Evolutionary conservation across 2,113 vertebrate genomes (phyloP), one percentile per base, ranked within the genome.

Genomic region (Lamprotornis superbus): DNA sequence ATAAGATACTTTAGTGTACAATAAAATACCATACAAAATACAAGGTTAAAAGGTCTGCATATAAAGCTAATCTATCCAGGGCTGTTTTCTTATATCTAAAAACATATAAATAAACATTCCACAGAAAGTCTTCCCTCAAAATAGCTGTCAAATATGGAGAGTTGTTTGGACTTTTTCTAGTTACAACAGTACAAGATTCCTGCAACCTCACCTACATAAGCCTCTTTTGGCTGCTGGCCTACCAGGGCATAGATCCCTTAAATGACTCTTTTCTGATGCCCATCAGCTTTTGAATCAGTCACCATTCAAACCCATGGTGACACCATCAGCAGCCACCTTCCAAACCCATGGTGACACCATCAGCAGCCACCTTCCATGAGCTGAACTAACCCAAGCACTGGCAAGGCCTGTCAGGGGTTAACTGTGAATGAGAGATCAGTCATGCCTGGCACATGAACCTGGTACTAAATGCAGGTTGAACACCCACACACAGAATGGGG

Each of bases 71-170:
- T 64, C 7, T 44, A 7, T 14, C 11, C 55, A 39, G 11, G 20
- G 40, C 5, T 83, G 21, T 8, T 47, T 82, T 56, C 46, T 90
- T 53, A 16, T 10, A 8, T 59, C 37, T 28, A 74, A 83, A 84
- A 69, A 6, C 0, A 0, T 7, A 23, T 0, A 2, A 80, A 13
- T 14, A 76, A 73, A 40, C 11, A 65, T 83, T 44, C 10, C 11
- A 3, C 23, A 78, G 25, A 69, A 76, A 68, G 49, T 2, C 19
- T 74, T 84, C 19, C 22, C 17, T 53, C 35, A 73, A 63, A 73
- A 10, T 27, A 42, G 11, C 19, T 68, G 33, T 46, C 12, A n/a
- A 42, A 47, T 8, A 4, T 1, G 12, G 24, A 31, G 5, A 15
- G 0, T 17, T 37, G 42, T 60, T 40, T 4, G 28, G 27, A 39